Evolutionary conservation across 2,888 invertebrate species (phyloP).

Genomic region (Morpho achilles): DNA sequence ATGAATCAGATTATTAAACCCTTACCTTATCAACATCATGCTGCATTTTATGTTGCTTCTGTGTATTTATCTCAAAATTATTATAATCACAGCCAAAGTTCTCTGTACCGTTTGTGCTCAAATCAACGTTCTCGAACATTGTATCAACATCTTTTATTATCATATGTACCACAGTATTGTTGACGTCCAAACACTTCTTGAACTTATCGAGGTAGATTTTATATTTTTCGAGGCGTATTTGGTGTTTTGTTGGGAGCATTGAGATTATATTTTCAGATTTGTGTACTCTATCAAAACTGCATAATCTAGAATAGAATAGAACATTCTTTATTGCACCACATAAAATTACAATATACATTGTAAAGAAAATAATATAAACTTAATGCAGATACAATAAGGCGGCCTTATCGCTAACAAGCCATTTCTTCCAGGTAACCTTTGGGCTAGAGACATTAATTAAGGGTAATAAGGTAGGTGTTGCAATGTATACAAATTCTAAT

Average conservation of each 20-base stretch:
- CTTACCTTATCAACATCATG: slow-evolving; percentile 72
- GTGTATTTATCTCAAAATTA: slow-evolving; percentile 56
- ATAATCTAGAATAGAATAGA: slow-evolving; percentile 75
- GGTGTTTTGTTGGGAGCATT: slow-evolving; percentile 86
- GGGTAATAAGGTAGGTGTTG: too few relatives aligned
- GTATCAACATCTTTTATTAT: slow-evolving; percentile 89
- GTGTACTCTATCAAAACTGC: slow-evolving; percentile 86
- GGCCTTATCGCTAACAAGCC: too few relatives aligned
- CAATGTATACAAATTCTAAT: background rate
- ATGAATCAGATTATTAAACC: background rate
- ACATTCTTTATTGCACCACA: too few relatives aligned
- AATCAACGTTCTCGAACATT: slow-evolving; percentile 89
- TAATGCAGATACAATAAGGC: too few relatives aligned
- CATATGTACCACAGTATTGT: slow-evolving; percentile 81
- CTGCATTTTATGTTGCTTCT: slow-evolving; percentile 69
- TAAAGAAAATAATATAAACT: too few relatives aligned
- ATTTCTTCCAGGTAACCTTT: too few relatives aligned
- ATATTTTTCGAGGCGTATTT: slow-evolving; percentile 86
- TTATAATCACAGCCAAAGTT: slow-evolving; percentile 65
- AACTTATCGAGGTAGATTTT: slow-evolving; percentile 86
- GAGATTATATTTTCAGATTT: slow-evolving; percentile 87
- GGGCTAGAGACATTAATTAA: too few relatives aligned
- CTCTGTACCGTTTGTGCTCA: slow-evolving; percentile 52
- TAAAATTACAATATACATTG: too few relatives aligned
- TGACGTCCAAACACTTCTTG: slow-evolving; percentile 88